Base-by-base conservation (phyloP, 2,797 vertebrate species). In the Danionella dracula region DNA sequence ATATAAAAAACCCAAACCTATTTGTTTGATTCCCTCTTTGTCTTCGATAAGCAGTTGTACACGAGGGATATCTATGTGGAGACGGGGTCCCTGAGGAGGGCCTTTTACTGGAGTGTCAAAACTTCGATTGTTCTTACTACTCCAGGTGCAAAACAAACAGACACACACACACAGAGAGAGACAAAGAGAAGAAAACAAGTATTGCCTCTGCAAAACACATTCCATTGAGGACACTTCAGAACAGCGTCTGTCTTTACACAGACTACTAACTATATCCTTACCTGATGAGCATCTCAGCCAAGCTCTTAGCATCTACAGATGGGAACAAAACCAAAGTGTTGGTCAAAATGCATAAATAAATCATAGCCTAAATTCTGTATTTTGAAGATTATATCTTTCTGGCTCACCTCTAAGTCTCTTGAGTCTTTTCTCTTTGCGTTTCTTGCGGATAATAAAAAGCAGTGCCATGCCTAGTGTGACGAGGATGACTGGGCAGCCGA, bases 271-370 rank as follows among this genome's bases (percentile, higher is more conserved):
- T 61, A 37, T 73, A 57, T 73, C 69, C 89, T 74, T 78, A 98
- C 96, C 97, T 99, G 87, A 98, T 99, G 50, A 99, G 83, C 97
- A 99, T 99, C 76, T 99, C 96, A 63, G 97, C 97, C 80, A 99
- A 83, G 76, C 97, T 99, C 86, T 99, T 99, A 2, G 97, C 97
- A 88, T 99, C 97, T 99, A 59, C 17, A 49, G 4, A 57, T n/a
- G n/a, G n/a, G n/a, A n/a, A n/a, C n/a, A n/a, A n/a, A n/a, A n/a
- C n/a, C n/a, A n/a, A n/a, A n/a, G n/a, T n/a, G n/a, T n/a, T n/a
- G n/a, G n/a, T n/a, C n/a, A n/a, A n/a, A n/a, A n/a, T n/a, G n/a
- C n/a, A n/a, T n/a, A n/a, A n/a, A n/a, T n/a, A n/a, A n/a, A n/a
- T n/a, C n/a, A n/a, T n/a, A n/a, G n/a, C n/a, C n/a, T n/a, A n/a